Evolutionary conservation across 1,140 invertebrate species (phyloP).

Genomic region (Camponotus pennsylvanicus): DNA sequence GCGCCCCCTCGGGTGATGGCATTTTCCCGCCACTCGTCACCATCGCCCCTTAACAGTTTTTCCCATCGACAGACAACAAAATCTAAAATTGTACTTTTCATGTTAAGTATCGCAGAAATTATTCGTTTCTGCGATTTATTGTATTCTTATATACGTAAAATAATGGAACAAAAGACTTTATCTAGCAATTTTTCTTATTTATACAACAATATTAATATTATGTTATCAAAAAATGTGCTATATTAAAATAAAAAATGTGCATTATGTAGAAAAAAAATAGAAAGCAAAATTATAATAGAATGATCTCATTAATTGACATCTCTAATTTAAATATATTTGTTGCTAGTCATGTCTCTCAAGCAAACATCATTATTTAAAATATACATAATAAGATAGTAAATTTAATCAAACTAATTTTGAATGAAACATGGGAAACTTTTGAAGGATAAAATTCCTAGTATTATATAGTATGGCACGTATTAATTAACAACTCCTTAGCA

Average conservation of each 20-base stretch:
- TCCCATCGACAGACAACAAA: slow-evolving; percentile 59
- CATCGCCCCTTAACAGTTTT: slow-evolving; percentile 57
- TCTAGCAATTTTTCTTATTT: not conserved
- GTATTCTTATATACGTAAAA: not conserved
- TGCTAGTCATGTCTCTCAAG: not conserved
- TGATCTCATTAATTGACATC: slow-evolving; percentile 1
- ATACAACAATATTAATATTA: not conserved
- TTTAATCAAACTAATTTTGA: slow-evolving; percentile 1
- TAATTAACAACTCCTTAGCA: not conserved
- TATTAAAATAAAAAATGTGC: not conserved
- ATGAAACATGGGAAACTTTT: not conserved
- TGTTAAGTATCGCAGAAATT: slow-evolving; percentile 42
- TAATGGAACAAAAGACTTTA: not conserved
- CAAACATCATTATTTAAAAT: not conserved
- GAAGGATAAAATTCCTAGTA: not conserved
- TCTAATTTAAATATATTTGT: not conserved
- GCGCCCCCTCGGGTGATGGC: slow-evolving; percentile 61
- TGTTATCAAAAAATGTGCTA: not conserved
- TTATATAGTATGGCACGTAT: not conserved
- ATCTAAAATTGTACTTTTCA: slow-evolving; percentile 56
- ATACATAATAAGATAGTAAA: not conserved
- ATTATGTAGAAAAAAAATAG: not conserved
- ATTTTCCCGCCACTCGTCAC: slow-evolving; percentile 55
- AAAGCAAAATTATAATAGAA: not conserved
- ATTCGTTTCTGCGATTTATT: not conserved